These are phyloP conservation scores for Aptenodytes forsteri DNA, from an alignment of 2,113 vertebrate genomes.

Conservation along the genomic window DNA sequence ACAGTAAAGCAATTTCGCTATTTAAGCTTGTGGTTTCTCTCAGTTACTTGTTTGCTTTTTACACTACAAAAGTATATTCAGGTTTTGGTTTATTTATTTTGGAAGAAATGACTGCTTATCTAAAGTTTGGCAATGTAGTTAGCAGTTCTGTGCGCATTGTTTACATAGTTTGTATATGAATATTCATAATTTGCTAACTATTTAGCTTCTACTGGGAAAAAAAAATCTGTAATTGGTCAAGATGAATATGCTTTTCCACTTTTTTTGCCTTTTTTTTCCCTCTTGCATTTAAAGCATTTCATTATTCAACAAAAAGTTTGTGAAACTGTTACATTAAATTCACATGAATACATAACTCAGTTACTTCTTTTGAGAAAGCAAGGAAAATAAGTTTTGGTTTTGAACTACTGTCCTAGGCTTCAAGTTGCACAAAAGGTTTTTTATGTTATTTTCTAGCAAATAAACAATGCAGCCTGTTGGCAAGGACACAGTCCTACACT, in stretches of 20 bases:
- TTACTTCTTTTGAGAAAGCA: not conserved
- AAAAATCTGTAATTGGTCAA: not conserved
- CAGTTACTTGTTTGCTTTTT: not conserved
- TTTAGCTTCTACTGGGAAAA: not conserved
- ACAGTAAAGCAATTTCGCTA: not conserved
- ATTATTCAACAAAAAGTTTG: not conserved
- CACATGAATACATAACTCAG: not conserved
- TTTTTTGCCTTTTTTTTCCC: not conserved
- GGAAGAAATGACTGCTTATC: not conserved
- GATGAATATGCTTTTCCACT: not conserved
- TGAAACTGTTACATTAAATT: not conserved
- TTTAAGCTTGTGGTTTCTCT: not conserved
- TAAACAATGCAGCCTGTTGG: not conserved
- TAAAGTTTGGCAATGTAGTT: not conserved
- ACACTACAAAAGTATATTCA: not conserved
- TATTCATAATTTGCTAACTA: not conserved
- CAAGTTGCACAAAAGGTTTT: not conserved
- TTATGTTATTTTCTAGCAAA: slow-evolving; percentile 16
- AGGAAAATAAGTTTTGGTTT: not conserved
- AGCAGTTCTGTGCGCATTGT: not conserved
- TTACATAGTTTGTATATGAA: not conserved
- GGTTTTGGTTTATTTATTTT: not conserved
- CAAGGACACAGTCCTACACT: not conserved
- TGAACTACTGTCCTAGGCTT: not conserved
- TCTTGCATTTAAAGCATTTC: not conserved